Percentiles rank a stretch among this genome's conserved stretches.
These are phyloP conservation scores for Frieseomelitta varia DNA, from an alignment of 1,140 invertebrate genomes.

Conservation along the genomic window DNA sequence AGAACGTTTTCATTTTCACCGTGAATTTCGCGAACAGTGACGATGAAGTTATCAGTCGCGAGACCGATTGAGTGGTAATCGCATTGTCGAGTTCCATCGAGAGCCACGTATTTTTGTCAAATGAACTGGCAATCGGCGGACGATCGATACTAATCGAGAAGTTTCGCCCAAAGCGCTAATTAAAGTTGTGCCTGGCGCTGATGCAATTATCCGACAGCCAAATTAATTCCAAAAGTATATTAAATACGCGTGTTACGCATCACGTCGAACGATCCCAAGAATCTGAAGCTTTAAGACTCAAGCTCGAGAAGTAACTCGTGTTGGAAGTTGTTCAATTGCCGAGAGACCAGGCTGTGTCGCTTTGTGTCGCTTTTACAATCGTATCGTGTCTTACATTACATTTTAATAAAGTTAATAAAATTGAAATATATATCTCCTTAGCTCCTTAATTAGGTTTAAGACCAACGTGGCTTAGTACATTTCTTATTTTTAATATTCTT, in stretches of 20 bases:
- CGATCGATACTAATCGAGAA: constrained; percentile 29
- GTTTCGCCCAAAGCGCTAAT: constrained; percentile 24
- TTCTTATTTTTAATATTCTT: too few species aligned
- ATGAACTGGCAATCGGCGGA: not conserved
- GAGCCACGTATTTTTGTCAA: not conserved
- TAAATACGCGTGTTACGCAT: not conserved
- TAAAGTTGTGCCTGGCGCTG: constrained; percentile 8
- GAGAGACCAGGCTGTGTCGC: not conserved
- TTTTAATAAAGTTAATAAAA: too few species aligned
- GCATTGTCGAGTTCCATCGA: not conserved
- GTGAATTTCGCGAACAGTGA: too few species aligned
- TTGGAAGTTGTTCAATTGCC: not conserved
- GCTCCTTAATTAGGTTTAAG: too few species aligned
- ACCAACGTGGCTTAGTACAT: too few species aligned
- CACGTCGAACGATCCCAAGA: not conserved
- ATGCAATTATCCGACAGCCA: constrained; percentile 35
- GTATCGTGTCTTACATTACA: not conserved
- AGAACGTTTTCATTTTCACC: not conserved
- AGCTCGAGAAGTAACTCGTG: too few species aligned
- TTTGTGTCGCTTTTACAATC: not conserved
- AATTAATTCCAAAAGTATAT: constrained; percentile 21
- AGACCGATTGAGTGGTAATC: not conserved
- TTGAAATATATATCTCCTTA: too few species aligned
- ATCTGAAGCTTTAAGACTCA: not conserved
- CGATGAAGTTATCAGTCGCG: not conserved